A percentile compares a stretch with the other conserved stretches of the same genome.
Conservation (phyloP, 2,113 vertebrate species). For the Cyrtonyx montezumae region DNA sequence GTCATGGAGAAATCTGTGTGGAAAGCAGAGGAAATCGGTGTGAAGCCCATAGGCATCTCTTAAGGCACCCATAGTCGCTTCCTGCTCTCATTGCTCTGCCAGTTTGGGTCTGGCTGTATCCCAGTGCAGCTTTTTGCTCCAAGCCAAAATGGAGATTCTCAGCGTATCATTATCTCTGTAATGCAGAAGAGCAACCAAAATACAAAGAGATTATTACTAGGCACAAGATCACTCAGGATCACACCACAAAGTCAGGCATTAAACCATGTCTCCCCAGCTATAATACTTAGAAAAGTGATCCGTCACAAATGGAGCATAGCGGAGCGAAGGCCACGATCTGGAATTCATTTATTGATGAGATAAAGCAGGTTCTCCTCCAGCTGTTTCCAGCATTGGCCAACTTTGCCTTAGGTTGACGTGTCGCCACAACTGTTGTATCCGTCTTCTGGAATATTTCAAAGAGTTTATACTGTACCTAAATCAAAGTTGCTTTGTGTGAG, state of each 20-base stretch:
- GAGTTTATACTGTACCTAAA: neutral
- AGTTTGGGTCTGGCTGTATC: neutral
- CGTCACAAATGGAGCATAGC: neutral
- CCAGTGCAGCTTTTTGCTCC: neutral
- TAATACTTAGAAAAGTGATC: neutral
- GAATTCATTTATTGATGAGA: neutral
- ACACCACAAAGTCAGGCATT: neutral
- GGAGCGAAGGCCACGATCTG: neutral
- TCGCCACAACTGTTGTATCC: neutral
- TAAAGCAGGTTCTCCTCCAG: neutral
- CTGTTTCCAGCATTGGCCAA: neutral
- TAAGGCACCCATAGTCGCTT: neutral
- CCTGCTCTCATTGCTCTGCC: conserved; percentile 18
- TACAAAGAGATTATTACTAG: neutral
- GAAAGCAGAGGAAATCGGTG: neutral
- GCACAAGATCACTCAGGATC: neutral
- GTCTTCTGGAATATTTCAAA: neutral
- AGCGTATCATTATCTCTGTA: neutral
- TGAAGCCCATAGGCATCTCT: neutral
- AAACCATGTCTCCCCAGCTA: neutral
- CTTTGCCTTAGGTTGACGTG: neutral
- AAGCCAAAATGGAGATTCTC: neutral
- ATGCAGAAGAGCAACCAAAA: conserved; percentile 15
- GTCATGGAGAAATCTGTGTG: neutral
- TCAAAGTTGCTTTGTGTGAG: neutral